Percentiles rank a stretch among this genome's conserved stretches.
These are phyloP conservation scores for Neodon shergylaensis DNA, from an alignment of 2,113 vertebrate species.

Conservation along the genomic window DNA sequence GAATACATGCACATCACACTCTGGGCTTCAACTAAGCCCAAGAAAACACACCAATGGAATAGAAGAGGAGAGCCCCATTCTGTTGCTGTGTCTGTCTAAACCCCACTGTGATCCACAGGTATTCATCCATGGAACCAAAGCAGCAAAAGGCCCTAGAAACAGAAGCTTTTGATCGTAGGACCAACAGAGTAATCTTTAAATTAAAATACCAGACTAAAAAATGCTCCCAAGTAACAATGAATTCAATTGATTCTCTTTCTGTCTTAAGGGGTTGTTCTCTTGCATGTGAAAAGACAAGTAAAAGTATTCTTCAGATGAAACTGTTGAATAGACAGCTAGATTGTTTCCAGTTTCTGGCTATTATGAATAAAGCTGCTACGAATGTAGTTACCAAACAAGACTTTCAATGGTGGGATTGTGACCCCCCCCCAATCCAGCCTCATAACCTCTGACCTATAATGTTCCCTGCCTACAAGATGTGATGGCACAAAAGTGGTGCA, in stretches of 20 bases:
- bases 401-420: background rate
- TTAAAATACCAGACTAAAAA: conserved; percentile 58
- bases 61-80: background rate
- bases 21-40: background rate
- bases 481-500: background rate
- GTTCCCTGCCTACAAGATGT: background rate
- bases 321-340: background rate
- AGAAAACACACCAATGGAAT: background rate
- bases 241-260: conserved; percentile 17
- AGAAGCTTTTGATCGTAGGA: conserved; percentile 12
- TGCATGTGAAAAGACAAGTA: background rate
- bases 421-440: background rate
- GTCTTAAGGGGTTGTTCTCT: background rate
- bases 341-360: background rate
- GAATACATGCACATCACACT: conserved; percentile 21
- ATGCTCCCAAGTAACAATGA: background rate
- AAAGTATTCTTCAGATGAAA: conserved; percentile 23
- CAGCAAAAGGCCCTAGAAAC: conserved; percentile 6
- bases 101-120: conserved; percentile 16
- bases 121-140: background rate
- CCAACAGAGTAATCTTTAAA: conserved; percentile 41
- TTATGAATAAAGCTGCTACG: background rate
- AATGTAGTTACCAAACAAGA: background rate
- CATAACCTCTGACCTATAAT: background rate
- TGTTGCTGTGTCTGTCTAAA: background rate